Evolutionary conservation across 92 coral and sea anemone genomes (phyloP).

Genomic region (Parazoanthus swiftii): DNA sequence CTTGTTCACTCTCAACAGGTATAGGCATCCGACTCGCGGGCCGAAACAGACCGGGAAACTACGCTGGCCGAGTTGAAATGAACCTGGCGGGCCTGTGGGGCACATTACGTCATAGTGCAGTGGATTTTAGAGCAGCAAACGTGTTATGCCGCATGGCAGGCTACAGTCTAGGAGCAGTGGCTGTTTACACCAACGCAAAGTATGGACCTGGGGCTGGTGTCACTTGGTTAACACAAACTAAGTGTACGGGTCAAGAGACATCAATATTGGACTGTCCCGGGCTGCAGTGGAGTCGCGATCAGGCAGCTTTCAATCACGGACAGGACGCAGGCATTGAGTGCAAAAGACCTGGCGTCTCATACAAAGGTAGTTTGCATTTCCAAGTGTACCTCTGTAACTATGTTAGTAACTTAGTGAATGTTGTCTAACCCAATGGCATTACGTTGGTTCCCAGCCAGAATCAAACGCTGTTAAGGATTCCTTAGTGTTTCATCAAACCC

Average conservation of each 20-base stretch:
- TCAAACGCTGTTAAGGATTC: too few species aligned
- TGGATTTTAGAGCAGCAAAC: neutral
- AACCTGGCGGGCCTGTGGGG: constrained; percentile 38
- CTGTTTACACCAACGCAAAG: constrained; percentile 4
- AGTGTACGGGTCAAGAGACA: neutral
- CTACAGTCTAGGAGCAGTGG: neutral
- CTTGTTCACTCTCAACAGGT: neutral
- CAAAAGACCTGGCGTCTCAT: neutral
- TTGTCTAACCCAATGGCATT: neutral
- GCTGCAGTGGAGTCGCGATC: neutral
- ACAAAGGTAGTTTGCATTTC: neutral
- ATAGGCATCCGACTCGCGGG: constrained; percentile 9
- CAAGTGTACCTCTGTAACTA: neutral
- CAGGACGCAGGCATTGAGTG: constrained; percentile 12
- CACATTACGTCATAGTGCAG: neutral
- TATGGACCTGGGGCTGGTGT: constrained; percentile 8
- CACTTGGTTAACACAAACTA: neutral
- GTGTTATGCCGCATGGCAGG: constrained; percentile 38
- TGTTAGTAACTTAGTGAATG: too few species aligned
- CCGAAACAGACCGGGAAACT: neutral
- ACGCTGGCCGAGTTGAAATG: constrained; percentile 27
- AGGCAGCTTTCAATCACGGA: neutral
- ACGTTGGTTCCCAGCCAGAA: too few species aligned
- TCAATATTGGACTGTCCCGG: constrained; percentile 17
- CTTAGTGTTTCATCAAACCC: too few species aligned